Percentiles rank a stretch among this genome's conserved stretches.
phyloP scores from a whole-genome alignment of 2,888 invertebrate species.

The Caenorhabditis japonica region DNA sequence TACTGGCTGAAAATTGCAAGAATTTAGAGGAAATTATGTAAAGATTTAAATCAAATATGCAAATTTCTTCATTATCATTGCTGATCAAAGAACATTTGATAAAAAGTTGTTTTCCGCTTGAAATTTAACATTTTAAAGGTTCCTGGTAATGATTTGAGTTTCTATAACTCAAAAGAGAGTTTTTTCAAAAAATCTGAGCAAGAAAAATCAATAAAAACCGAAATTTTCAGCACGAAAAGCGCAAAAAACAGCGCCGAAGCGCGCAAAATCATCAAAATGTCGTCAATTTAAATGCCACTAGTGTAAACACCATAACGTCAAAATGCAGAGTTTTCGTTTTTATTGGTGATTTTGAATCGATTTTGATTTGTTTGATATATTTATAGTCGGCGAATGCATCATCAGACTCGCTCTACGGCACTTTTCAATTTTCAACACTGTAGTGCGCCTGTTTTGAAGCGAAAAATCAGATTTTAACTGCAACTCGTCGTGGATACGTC shows the following conservation, averaged over 20 bases:
- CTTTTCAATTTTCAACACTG: no score
- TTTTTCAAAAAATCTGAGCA: neutral
- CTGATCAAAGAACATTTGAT: slow-evolving; percentile 1
- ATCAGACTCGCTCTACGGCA: no score
- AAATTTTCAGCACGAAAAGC: neutral
- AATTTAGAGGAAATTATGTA: neutral
- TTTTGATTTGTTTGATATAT: no score
- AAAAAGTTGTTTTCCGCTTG: no score
- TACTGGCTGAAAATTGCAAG: slow-evolving; percentile 14
- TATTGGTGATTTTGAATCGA: neutral
- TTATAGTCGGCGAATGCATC: no score
- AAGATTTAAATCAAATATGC: neutral
- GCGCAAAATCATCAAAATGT: slow-evolving; percentile 8
- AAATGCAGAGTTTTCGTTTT: slow-evolving; percentile 9
- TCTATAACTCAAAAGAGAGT: neutral
- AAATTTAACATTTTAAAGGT: neutral
- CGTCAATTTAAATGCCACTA: slow-evolving; percentile 1
- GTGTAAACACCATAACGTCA: slow-evolving; percentile 25
- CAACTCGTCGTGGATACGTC: no score
- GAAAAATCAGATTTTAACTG: no score
- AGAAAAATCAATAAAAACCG: neutral
- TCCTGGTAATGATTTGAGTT: no score
- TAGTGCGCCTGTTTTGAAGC: no score
- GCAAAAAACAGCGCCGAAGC: neutral
- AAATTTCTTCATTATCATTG: neutral